These are phyloP conservation scores for Cinara cedri DNA, from an alignment of 2,888 invertebrate genomes.

Conservation along the genomic window DNA sequence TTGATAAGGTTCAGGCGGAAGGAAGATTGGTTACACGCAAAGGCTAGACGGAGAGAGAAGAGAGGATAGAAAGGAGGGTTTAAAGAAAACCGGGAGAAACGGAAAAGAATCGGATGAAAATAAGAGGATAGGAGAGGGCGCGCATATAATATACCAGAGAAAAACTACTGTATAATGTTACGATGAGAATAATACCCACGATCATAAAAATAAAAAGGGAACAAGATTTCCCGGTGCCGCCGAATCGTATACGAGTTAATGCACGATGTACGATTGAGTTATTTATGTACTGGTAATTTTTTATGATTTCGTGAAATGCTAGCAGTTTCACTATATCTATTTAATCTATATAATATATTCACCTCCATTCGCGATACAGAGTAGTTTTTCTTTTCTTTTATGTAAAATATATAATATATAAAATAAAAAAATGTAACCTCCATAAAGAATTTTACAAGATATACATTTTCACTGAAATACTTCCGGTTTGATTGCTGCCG, in stretches of 20 bases:
- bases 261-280: constrained; percentile 46
- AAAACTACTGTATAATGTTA: constrained; percentile 50
- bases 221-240: background rate
- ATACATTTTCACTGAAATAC: background rate
- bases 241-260: constrained; percentile 33
- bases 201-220: constrained; percentile 48
- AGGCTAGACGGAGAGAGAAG: background rate
- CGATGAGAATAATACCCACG: constrained; percentile 44
- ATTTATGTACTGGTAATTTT: constrained; percentile 56
- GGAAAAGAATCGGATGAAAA: constrained; percentile 29
- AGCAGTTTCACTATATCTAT: background rate
- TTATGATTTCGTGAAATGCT: constrained; percentile 34
- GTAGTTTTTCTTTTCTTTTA: constrained; percentile 25
- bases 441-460: constrained; percentile 7
- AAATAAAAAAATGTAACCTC: constrained; percentile 25
- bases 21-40: constrained; percentile 9
- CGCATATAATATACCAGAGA: background rate
- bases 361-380: no score
- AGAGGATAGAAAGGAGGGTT: no score
- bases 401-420: constrained; percentile 9
- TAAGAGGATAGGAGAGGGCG: background rate
- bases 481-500: constrained; percentile 1
- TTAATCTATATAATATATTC: background rate
- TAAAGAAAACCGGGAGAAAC: constrained; percentile 18
- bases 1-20: constrained; percentile 30